phyloP scores from a whole-genome alignment of 2,113 vertebrate species.

The Elephantulus edwardii region DNA sequence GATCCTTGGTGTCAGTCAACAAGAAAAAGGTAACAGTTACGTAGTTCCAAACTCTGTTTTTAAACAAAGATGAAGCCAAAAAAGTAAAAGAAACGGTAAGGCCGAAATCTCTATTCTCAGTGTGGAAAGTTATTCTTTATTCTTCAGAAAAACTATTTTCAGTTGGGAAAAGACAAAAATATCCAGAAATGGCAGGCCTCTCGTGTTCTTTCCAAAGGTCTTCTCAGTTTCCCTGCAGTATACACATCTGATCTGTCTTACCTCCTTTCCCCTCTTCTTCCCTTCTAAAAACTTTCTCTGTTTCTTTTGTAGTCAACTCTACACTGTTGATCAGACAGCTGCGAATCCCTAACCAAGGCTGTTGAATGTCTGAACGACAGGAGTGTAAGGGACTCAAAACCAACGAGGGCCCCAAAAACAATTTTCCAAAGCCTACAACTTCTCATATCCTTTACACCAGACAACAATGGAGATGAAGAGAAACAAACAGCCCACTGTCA shows the following conservation, averaged over 20 bases:
- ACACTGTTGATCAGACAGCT: not conserved
- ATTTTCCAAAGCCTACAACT: not conserved
- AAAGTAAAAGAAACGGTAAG: conserved; percentile 76
- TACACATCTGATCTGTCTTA: not conserved
- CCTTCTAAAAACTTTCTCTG: conserved; percentile 2
- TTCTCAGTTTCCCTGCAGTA: not conserved
- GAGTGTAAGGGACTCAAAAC: not conserved
- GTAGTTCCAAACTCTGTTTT: conserved; percentile 76
- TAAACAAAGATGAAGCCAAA: conserved; percentile 75
- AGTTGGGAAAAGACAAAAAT: conserved; percentile 49
- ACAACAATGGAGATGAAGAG: too few species aligned
- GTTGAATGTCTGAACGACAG: not conserved
- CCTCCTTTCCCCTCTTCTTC: not conserved
- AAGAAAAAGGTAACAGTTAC: conserved; percentile 77
- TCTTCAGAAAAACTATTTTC: conserved; percentile 34
- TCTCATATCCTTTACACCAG: too few species aligned
- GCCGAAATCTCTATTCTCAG: conserved; percentile 55
- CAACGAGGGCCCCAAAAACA: not conserved
- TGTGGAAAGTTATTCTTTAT: conserved; percentile 37
- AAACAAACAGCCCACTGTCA: too few species aligned
- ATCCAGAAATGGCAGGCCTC: conserved; percentile 34
- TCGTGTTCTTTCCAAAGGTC: not conserved
- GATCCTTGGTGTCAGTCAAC: conserved; percentile 79
- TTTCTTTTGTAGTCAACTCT: not conserved
- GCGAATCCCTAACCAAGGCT: not conserved